Conservation (phyloP, 2,113 vertebrate species). For the Tretioscincus oriximinensis region DNA sequence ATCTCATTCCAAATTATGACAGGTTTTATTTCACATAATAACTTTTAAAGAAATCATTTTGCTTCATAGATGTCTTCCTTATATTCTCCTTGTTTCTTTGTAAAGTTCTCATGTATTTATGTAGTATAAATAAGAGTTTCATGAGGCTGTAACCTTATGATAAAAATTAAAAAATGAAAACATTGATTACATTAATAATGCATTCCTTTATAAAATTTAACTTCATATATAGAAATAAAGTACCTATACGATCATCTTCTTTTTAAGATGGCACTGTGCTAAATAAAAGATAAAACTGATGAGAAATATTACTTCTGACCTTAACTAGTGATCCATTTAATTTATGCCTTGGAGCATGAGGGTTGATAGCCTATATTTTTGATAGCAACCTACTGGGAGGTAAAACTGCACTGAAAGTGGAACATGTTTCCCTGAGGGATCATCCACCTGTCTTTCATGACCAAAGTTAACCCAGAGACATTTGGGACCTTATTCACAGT, state of each 20-base stretch:
- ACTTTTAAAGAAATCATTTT: background rate
- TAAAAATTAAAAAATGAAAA: background rate
- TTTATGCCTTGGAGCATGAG: constrained; percentile 16
- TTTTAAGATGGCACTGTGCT: background rate
- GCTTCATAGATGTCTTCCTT: background rate
- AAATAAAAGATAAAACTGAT: background rate
- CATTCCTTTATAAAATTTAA: background rate
- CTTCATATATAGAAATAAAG: background rate
- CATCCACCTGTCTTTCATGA: constrained; percentile 47
- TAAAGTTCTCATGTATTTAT: background rate
- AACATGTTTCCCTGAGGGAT: constrained; percentile 31
- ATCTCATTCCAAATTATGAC: background rate
- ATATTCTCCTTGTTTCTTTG: background rate
- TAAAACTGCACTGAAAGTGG: constrained; percentile 25
- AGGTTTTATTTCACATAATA: background rate
- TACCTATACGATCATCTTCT: background rate
- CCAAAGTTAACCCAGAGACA: constrained; percentile 34
- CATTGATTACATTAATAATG: background rate
- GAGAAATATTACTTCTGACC: constrained; percentile 12
- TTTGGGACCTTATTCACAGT: constrained; percentile 35
- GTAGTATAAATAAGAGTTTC: background rate
- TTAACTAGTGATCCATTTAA: constrained; percentile 20
- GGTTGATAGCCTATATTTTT: constrained; percentile 13
- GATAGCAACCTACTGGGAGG: constrained; percentile 50
- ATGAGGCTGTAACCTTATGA: background rate